Evolutionary conservation across 2,888 invertebrate genomes (phyloP).

Genomic region (Cheilosia urbana): DNA sequence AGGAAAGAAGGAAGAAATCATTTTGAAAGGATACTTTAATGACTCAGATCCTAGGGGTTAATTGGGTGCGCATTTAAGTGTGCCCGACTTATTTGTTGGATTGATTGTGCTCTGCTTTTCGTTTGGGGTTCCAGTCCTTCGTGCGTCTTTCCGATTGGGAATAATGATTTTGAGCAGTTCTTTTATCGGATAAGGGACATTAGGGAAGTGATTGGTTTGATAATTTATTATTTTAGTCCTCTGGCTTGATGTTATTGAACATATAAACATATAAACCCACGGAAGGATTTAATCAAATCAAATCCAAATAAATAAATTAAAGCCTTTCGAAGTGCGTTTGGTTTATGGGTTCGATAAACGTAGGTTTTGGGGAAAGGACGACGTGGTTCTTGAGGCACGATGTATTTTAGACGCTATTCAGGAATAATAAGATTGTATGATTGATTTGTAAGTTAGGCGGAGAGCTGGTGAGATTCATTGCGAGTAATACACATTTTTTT

Average conservation of each 20-base stretch:
- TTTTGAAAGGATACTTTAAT: slow-evolving; percentile 64
- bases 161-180: not conserved
- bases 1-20: slow-evolving; percentile 24
- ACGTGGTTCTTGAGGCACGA: too few species aligned
- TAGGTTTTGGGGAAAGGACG: too few species aligned
- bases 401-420: too few species aligned
- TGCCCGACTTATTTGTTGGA: slow-evolving; percentile 51
- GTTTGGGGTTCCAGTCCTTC: slow-evolving; percentile 6
- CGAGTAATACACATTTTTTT: too few species aligned
- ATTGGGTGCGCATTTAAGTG: slow-evolving; percentile 71
- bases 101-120: slow-evolving; percentile 35
- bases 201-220: slow-evolving; percentile 51
- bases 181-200: slow-evolving; percentile 33
- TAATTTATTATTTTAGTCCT: slow-evolving; percentile 57
- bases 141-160: slow-evolving; percentile 21
- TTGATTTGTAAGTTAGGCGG: too few species aligned
- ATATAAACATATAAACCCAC: slow-evolving; percentile 35
- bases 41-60: slow-evolving; percentile 65
- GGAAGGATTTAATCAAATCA: slow-evolving; percentile 48
- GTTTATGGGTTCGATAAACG: too few species aligned
- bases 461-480: too few species aligned
- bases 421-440: too few species aligned
- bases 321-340: slow-evolving; percentile 19
- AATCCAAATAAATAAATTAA: not conserved
- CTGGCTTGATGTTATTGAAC: slow-evolving; percentile 13